Base-by-base conservation (phyloP, 2,888 invertebrate genomes). In the Tetropium fuscum region DNA sequence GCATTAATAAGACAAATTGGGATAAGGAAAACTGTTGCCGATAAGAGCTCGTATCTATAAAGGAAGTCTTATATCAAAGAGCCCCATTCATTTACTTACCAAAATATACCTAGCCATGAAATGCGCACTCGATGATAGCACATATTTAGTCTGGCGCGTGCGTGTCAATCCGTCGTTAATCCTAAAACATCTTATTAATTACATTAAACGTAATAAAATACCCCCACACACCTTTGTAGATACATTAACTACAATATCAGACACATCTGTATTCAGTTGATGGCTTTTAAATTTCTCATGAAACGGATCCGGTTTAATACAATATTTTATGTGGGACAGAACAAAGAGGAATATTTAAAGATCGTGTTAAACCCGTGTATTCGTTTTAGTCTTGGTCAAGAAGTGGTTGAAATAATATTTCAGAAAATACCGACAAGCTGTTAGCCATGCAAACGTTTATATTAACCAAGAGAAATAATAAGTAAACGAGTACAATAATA, bases 131-230 rank as follows among this genome's bases (percentile, higher is more conserved):
- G 8, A 15, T 13, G 6, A 15, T 27, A n/a, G n/a, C n/a, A n/a
- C n/a, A n/a, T n/a, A 25, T 51, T 27, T 40, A 51, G 51, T 40
- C 51, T 48, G 36, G 48, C 20, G 13, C 27, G 49, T 61, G 64
- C 64, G 63, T 67, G 67, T 61, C 56, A 27, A 47, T 53, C 16
- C 19, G 34, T 49, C 59, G 61, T 66, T 56, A 63, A 59, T 61
- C 61, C 30, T 36, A 41, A 49, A 48, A 55, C 66, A 44, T 66
- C 64, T 60, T 56, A 66, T 66, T 66, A 66, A 66, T 66, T 66
- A 66, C 64, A 62, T 64, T 62, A 64, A 45, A 45, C 51, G 59
- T 56, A 64, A 66, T 66, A 66, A 66, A 66, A 64, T 66, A 64
- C 61, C 61, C 66, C 63, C 51, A 62, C 59, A 62, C 63, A 55